Evolutionary conservation across 2,888 invertebrate genomes (phyloP), one percentile per base, ranked within the genome.

Genomic region (Trichopria drosophilae): DNA sequence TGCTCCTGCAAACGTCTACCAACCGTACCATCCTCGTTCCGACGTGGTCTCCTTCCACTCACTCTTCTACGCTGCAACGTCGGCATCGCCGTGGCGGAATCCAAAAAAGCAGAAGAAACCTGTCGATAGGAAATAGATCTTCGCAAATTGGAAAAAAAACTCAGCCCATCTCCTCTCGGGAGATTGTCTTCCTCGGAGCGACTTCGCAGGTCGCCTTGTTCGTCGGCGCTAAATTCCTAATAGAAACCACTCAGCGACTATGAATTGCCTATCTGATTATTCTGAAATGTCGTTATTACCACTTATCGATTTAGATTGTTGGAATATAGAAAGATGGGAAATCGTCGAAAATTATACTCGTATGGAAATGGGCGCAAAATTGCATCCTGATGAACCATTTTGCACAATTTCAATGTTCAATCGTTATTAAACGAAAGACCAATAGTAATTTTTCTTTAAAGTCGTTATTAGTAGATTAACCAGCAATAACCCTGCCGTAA

Each of bases 121-220:
- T 55, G 57, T 60, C 68, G 68, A 72, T 74, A 73, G 74, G 74
- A 74, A 74, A 74, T 74, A 69, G 74, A 73, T 73, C 72, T 68
- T 67, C 54, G 62, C 53, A 46, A 57, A 60, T 61, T 61, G 60
- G 51, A n/a, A 53, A 61, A 61, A 61, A 60, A 55, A 55, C 57
- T 62, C 57, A 60, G 61, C 65, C 69, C 68, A 75, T 75, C 75
- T 75, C 74, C 75, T 73, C 71, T 64, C 68, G 71, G 74, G 72
- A 75, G 73, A 75, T 75, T 75, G 75, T 73, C 74, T 75, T 71
- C 67, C 65, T 61, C 55, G 32, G 42, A 55, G 49, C n/a, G n/a
- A n/a, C n/a, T n/a, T n/a, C n/a, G n/a, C n/a, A 55, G 50, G 57
- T 42, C 31, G 44, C 58, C 47, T 57, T 53, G 48, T 51, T 47